Base-by-base conservation (phyloP, 1,140 invertebrate species). In the Hestina assimilis region DNA sequence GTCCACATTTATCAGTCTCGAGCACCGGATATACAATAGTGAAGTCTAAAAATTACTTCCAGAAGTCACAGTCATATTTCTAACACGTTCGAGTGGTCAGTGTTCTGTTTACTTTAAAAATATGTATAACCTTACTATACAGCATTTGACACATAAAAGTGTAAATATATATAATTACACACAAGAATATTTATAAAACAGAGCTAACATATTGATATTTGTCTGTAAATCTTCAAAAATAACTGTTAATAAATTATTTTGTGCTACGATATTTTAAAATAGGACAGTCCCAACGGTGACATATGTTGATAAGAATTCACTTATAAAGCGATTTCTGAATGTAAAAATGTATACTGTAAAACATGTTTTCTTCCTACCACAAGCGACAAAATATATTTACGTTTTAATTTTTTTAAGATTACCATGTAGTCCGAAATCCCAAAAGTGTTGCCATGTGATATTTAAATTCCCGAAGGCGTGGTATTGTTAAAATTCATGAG, bases 401-500 rank as follows among this genome's bases (percentile, higher is more conserved):
- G 19, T 19, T 38, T 38, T 38, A 38, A 38, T 17, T 7, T 8
- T 38, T 1, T 17, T 14, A 38, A 38, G 5, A 19, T 9, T 38
- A 14, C 15, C 33, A 0, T 1, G 15, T 38, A 17, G 6, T 8
- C 33, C 21, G 12, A 21, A 21, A 24, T 15, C 31, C 26, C 8
- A 19, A 33, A 48, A 48, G 45, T 50, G 46, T 57, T 57, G 54
- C 54, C 24, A 57, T 57, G 43, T 35, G 38, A 47, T 42, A 57
- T 57, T 57, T 48, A 57, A 57, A 57, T 57, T 47, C 54, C 38
- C 54, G 21, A 19, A 42, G 31, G 54, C 45, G 38, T 31, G 54
- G 46, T 40, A 51, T 28, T 51, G 56, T 60, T 65, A 65, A 81
- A 81, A 83, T 83, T 81, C 80, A 83, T 79, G 75, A 79, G 69